These are phyloP conservation scores for Drosophila parthenogenetica DNA, from an alignment of 2,888 invertebrate species.

Conservation along the genomic window DNA sequence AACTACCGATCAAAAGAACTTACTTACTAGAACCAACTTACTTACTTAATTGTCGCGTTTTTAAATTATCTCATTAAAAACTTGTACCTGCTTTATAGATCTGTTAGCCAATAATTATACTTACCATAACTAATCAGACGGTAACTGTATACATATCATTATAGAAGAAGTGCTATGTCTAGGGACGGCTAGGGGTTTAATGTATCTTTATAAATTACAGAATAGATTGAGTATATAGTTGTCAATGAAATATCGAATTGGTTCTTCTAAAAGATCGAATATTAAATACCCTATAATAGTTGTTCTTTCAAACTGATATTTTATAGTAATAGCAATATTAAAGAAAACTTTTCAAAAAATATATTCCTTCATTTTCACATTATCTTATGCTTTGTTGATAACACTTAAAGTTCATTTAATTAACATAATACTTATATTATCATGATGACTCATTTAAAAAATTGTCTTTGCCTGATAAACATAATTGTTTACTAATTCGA, in stretches of 20 bases:
- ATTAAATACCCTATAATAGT: not conserved
- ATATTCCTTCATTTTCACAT: too few relatives aligned
- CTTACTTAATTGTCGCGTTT: slow-evolving; percentile 18
- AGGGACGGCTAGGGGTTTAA: not conserved
- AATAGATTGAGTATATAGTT: not conserved
- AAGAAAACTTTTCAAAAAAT: too few relatives aligned
- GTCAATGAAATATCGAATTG: not conserved
- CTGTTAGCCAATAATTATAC: slow-evolving; percentile 24
- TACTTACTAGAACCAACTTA: not conserved
- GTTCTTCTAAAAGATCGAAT: not conserved
- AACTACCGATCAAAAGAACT: not conserved
- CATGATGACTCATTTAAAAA: too few relatives aligned
- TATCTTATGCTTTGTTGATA: too few relatives aligned
- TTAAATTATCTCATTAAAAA: slow-evolving; percentile 27
- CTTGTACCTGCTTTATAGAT: slow-evolving; percentile 22
- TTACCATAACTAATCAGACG: slow-evolving; percentile 8
- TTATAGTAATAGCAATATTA: too few relatives aligned
- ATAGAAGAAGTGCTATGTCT: not conserved
- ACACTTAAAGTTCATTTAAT: not conserved
- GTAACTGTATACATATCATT: slow-evolving; percentile 5
- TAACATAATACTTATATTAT: not conserved
- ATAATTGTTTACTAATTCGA: slow-evolving; percentile 24
- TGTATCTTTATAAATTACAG: not conserved
- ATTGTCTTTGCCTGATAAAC: slow-evolving; percentile 30
- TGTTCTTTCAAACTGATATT: too few relatives aligned